Evolutionary conservation across 2,888 invertebrate species (phyloP).

Genomic region (Amphipyra tragopoginis): DNA sequence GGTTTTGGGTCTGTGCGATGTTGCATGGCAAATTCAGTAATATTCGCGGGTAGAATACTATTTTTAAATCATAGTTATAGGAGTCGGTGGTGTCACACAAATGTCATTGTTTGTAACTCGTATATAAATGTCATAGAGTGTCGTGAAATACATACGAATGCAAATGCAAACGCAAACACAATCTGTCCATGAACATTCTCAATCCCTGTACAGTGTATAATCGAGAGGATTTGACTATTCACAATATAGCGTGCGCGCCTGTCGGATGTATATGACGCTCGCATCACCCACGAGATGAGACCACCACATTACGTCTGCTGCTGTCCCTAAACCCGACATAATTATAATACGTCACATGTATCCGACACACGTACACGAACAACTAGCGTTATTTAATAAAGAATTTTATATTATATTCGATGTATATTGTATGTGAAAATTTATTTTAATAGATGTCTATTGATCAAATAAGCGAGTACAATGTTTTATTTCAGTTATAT

Average conservation of each 20-base stretch:
- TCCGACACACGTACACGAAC: constrained; percentile 51
- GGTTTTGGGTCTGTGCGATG: background rate
- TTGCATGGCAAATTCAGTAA: constrained; percentile 1
- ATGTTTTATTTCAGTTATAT: constrained; percentile 63
- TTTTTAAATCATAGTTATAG: constrained; percentile 24
- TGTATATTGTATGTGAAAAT: constrained; percentile 84
- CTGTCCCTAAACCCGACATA: background rate
- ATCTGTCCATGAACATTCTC: constrained; percentile 63
- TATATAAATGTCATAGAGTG: constrained; percentile 33
- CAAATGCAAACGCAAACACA: constrained; percentile 49
- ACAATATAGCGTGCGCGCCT: constrained; percentile 50
- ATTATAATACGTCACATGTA: constrained; percentile 24
- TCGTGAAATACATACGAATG: constrained; percentile 46
- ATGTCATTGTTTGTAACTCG: constrained; percentile 33
- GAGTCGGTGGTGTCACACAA: constrained; percentile 32
- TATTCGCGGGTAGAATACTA: constrained; percentile 29
- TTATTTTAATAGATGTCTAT: constrained; percentile 81
- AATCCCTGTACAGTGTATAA: constrained; percentile 78
- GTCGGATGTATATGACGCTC: constrained; percentile 21
- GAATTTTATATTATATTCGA: constrained; percentile 83
- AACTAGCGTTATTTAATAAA: constrained; percentile 68
- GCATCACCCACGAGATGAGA: background rate
- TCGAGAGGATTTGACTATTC: constrained; percentile 71
- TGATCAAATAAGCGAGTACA: constrained; percentile 79
- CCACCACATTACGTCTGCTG: background rate